Percentiles rank a stretch among this genome's conserved stretches.
Evolutionary conservation across 1,140 invertebrate genomes (phyloP).

Genomic region (Grapholita molesta): DNA sequence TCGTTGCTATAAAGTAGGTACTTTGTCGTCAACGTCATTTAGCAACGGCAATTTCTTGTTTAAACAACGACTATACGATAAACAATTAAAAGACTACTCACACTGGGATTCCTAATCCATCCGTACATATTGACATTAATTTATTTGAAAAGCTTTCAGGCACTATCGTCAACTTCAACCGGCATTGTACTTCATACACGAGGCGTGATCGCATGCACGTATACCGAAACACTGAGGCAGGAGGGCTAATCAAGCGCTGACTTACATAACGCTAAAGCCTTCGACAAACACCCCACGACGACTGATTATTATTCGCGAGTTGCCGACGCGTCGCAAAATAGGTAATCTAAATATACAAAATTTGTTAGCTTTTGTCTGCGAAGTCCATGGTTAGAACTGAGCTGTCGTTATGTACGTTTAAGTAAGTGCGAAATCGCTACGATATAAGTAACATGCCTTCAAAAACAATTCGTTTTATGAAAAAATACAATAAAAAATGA

Average conservation of each 20-base stretch:
- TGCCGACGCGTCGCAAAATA: slow-evolving; percentile 20
- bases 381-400: background rate
- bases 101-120: slow-evolving; percentile 1
- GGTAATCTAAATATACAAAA: slow-evolving; percentile 10
- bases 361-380: slow-evolving; percentile 17
- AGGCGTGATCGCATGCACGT: slow-evolving; percentile 18
- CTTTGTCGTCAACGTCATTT: background rate
- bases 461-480: too few relatives aligned
- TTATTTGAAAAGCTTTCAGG: slow-evolving; percentile 12
- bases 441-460: background rate
- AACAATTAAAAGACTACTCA: background rate
- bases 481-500: too few relatives aligned
- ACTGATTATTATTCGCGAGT: slow-evolving; percentile 33
- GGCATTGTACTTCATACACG: background rate
- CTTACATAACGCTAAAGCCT: slow-evolving; percentile 28
- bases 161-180: background rate
- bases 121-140: slow-evolving; percentile 15
- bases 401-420: background rate
- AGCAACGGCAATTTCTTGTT: background rate
- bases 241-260: slow-evolving; percentile 13
- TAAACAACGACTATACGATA: background rate
- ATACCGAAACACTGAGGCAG: slow-evolving; percentile 44
- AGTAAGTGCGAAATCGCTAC: background rate
- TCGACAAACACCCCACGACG: slow-evolving; percentile 34
- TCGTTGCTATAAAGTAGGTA: background rate